These are phyloP conservation scores for Sceloporus tristichus DNA, from an alignment of 2,113 vertebrate genomes.

Conservation along the genomic window DNA sequence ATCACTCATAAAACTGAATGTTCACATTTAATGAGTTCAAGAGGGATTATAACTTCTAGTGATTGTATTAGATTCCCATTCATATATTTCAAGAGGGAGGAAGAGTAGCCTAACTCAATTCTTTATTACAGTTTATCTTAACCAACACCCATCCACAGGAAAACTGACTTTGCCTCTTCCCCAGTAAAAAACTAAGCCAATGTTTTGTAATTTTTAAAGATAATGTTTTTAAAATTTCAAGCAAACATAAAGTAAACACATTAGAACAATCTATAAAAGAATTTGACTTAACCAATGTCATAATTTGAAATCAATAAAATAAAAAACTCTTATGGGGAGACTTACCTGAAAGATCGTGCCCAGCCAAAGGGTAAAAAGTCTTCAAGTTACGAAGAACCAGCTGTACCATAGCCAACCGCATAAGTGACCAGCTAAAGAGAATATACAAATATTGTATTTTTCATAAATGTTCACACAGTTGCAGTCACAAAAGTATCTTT, in stretches of 20 bases:
- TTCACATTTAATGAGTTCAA: not conserved
- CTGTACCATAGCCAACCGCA: slow-evolving; percentile 97
- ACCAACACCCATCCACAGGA: not conserved
- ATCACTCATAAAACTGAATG: not conserved
- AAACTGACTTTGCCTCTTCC: not conserved
- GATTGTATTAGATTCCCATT: not conserved
- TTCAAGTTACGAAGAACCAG: slow-evolving; percentile 94
- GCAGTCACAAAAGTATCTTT: not conserved
- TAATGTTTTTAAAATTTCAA: not conserved
- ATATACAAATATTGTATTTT: slow-evolving; percentile 49
- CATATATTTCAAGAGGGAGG: not conserved
- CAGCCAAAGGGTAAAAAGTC: slow-evolving; percentile 94
- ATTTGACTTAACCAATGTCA: not conserved
- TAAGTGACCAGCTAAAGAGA: slow-evolving; percentile 94
- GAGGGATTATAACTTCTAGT: not conserved
- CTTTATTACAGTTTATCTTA: not conserved
- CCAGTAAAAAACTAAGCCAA: not conserved
- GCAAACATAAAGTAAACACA: not conserved
- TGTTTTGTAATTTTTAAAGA: not conserved
- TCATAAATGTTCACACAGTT: not conserved
- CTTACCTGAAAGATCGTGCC: slow-evolving; percentile 97
- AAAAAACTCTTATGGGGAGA: slow-evolving; percentile 41
- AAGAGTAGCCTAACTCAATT: not conserved
- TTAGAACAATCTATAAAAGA: not conserved
- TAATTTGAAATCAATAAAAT: not conserved